A percentile compares a stretch with the other conserved stretches of the same genome.
Conservation (phyloP, 2,888 invertebrate genomes). For the Chesias legatella region DNA sequence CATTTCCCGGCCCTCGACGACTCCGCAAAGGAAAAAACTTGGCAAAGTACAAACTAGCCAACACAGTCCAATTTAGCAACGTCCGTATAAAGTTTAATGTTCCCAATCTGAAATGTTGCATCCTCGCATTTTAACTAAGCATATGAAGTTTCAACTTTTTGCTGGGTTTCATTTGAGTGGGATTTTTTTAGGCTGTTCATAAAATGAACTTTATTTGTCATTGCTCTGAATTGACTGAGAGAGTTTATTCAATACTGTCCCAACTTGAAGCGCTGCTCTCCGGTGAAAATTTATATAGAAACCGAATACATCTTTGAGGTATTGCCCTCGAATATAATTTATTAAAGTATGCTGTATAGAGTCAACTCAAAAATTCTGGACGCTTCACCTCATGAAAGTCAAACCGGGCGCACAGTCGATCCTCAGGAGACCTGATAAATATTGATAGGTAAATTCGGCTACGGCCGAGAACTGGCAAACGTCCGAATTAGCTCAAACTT, state of each 20-base stretch:
- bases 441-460: constrained; percentile 51
- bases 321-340: constrained; percentile 11
- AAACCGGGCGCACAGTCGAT: constrained; percentile 26
- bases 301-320: constrained; percentile 3
- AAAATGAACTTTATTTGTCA: constrained; percentile 4
- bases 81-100: constrained; percentile 77
- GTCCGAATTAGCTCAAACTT: constrained; percentile 61
- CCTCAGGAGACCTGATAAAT: constrained; percentile 47
- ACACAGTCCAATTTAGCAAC: constrained; percentile 74
- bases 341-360: constrained; percentile 11
- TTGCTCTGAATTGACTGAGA: constrained; percentile 2
- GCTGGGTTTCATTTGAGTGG: constrained; percentile 14
- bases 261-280: background rate
- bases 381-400: constrained; percentile 32
- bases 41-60: constrained; percentile 76
- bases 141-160: constrained; percentile 28
- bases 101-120: constrained; percentile 70
- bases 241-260: constrained; percentile 3
- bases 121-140: constrained; percentile 62
- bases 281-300: constrained; percentile 3
- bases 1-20: constrained; percentile 64
- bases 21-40: constrained; percentile 73
- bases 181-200: constrained; percentile 10
- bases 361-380: constrained; percentile 25
- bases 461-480: constrained; percentile 46